These are phyloP conservation scores for Heliconius ethilla DNA, from an alignment of 2,888 invertebrate species.

Conservation along the genomic window DNA sequence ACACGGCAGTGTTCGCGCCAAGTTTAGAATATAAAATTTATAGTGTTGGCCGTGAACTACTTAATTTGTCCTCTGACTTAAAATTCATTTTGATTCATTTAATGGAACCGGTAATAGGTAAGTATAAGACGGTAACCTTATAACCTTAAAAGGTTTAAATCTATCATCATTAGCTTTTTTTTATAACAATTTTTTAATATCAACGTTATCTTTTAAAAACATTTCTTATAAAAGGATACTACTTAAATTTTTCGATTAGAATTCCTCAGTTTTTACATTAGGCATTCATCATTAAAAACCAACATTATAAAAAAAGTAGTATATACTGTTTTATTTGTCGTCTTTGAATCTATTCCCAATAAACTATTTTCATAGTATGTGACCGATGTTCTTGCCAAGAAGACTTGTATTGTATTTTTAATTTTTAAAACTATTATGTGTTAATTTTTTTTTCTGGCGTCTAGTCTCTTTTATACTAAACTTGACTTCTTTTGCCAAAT, in stretches of 20 bases:
- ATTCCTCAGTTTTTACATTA: neutral
- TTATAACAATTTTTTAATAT: neutral
- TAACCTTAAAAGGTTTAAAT: neutral
- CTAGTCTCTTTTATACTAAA: neutral
- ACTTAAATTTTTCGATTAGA: neutral
- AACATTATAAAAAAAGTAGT: neutral
- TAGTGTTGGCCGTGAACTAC: neutral
- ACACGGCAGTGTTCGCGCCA: conserved; percentile 6
- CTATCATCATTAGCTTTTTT: neutral
- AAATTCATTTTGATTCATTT: neutral
- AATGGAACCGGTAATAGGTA: neutral
- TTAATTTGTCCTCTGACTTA: neutral
- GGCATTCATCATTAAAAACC: neutral
- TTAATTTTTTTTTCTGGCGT: no score
- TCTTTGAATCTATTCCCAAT: no score
- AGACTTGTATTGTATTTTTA: neutral
- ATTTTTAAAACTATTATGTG: neutral
- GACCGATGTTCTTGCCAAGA: neutral
- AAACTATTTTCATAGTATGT: neutral
- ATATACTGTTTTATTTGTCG: no score
- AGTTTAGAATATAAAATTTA: neutral
- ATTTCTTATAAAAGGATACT: neutral
- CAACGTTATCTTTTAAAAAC: neutral
- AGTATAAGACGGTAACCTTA: neutral
- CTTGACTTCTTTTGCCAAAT: neutral